phyloP scores from a whole-genome alignment of 1,140 invertebrate species.

The Scaptomyza montana region DNA sequence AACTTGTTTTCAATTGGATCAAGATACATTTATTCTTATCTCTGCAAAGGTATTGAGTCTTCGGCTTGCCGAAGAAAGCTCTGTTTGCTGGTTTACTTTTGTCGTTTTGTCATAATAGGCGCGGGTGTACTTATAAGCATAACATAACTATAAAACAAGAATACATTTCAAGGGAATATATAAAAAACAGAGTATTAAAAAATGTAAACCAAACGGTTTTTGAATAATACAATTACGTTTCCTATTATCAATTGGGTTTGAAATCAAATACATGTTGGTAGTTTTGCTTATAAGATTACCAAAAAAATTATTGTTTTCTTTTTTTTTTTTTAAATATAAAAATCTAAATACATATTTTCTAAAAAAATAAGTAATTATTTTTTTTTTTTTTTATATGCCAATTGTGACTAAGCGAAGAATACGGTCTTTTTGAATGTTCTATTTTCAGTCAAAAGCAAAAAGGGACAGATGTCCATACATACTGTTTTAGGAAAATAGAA shows the following conservation, averaged over 20 bases:
- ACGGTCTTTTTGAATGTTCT: neutral
- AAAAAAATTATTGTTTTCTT: too few relatives aligned
- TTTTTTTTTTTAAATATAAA: neutral
- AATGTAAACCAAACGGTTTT: conserved; percentile 1
- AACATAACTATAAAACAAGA: conserved; percentile 26
- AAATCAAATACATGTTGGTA: conserved; percentile 11
- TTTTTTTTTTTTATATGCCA: neutral
- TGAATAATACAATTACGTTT: conserved; percentile 19
- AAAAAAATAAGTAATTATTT: neutral
- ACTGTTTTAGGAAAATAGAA: too few relatives aligned
- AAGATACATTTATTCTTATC: neutral
- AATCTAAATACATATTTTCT: too few relatives aligned
- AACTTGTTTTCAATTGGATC: too few relatives aligned
- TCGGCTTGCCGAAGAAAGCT: neutral
- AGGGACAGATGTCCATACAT: neutral
- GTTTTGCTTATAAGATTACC: conserved; percentile 1
- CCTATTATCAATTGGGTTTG: conserved; percentile 20
- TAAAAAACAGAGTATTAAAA: conserved; percentile 11
- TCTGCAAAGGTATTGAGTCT: conserved; percentile 11
- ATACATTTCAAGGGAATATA: conserved; percentile 21
- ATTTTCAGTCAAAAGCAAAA: conserved; percentile 12
- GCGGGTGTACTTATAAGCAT: conserved; percentile 36
- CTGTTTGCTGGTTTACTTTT: conserved; percentile 4
- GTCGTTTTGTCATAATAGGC: conserved; percentile 9
- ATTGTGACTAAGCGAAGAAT: conserved; percentile 8